Percentiles rank a stretch among this genome's conserved stretches.
Evolutionary conservation across 2,888 invertebrate species (phyloP).

Genomic region (Conops quadrifasciatus): DNA sequence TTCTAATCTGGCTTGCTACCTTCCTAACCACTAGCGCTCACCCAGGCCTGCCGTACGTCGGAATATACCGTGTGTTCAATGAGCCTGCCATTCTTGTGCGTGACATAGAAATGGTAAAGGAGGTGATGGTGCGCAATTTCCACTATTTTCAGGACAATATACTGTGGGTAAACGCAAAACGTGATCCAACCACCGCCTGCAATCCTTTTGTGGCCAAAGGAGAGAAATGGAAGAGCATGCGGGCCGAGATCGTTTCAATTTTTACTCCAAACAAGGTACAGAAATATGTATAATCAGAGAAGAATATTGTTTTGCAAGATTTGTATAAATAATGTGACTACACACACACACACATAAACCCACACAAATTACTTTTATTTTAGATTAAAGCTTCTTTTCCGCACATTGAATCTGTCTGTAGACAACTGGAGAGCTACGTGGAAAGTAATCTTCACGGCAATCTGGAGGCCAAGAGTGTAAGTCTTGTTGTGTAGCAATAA

Average conservation of each 20-base stretch:
- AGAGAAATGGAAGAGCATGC: constrained; percentile 50
- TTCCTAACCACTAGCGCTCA: constrained; percentile 41
- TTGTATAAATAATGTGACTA: neutral
- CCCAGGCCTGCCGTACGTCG: constrained; percentile 47
- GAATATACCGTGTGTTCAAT: constrained; percentile 54
- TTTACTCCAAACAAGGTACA: constrained; percentile 54
- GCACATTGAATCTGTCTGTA: constrained; percentile 48
- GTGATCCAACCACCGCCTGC: constrained; percentile 48
- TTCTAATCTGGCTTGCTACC: neutral
- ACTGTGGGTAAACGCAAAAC: constrained; percentile 46
- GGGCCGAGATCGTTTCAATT: constrained; percentile 52
- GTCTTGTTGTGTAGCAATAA: constrained; percentile 18
- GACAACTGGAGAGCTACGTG: constrained; percentile 46
- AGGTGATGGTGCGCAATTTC: constrained; percentile 52
- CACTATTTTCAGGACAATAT: constrained; percentile 52
- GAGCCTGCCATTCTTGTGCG: constrained; percentile 54
- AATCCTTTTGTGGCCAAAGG: constrained; percentile 55
- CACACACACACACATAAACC: too few relatives aligned
- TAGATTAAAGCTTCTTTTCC: constrained; percentile 50
- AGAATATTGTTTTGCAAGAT: neutral
- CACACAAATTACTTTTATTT: too few relatives aligned
- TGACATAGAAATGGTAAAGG: constrained; percentile 50
- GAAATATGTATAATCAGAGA: neutral
- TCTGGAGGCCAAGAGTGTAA: constrained; percentile 53
- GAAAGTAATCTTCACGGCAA: constrained; percentile 29